Base-by-base conservation (phyloP, 2,797 vertebrate species). In the Momotus momota region DNA sequence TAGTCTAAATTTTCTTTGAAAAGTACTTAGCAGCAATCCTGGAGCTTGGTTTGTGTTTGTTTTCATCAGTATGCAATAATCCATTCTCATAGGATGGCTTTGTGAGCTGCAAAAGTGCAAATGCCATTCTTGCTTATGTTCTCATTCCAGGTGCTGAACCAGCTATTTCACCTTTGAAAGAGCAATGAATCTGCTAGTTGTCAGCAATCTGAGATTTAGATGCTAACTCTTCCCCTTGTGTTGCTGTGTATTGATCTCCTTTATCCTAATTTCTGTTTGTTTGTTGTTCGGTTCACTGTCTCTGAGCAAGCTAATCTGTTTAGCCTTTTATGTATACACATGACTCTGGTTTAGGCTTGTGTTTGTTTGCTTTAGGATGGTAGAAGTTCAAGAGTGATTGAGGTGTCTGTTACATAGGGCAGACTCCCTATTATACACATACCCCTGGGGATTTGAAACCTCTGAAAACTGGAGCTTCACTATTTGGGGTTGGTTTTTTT, bases 181-280 rank as follows among this genome's bases (percentile, higher is more conserved):
- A 96, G 92, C 89, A 95, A 80, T 93, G 95, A 95, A 91, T 79
- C 75, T 90, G 91, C 85, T 93, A 14, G 57, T 61, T 73, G 92
- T 97, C 96, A 97, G 90, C 88, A 90, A 54, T 49, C 86, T 62
- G 72, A 88, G 81, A 91, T 89, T 96, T 95, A 96, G 86, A 95
- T 57, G 38, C 82, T 93, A 97, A 94, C 74, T 95, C 95, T 95
- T 67, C 70, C 81, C 87, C 93, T 84, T 72, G 77, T 48, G 15
- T 71, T 72, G 66, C 86, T 93, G 40, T 33, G 23, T 48, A 96
- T 90, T 86, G 95, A 95, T 97, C 88, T 77, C 23, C 89, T 97
- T 96, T 95, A 96, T 94, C 95, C 81, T 60, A 48, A 93, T 96
- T 94, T 91, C 95, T 94, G 77, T 96, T 96, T 97, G 86, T 97